Evolutionary conservation across 2,797 vertebrate genomes (phyloP).

Genomic region (Propithecus perrieri): DNA sequence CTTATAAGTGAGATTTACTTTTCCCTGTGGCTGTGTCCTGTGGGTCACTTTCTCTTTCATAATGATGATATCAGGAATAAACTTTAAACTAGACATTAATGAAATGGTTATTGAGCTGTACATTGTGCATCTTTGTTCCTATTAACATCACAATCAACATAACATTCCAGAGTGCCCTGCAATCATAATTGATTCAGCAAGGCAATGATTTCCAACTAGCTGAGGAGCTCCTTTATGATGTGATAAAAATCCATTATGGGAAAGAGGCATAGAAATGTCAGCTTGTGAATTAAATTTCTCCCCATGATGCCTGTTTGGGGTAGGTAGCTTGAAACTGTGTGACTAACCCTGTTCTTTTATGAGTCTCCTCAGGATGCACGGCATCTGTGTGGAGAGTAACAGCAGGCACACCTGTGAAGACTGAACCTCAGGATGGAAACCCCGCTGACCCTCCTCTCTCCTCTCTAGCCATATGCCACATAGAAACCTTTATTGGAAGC

Average conservation of each 20-base stretch:
- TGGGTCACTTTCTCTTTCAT: conserved; percentile 25
- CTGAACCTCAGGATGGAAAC: not conserved
- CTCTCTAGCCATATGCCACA: not conserved
- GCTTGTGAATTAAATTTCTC: not conserved
- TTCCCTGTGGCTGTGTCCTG: not conserved
- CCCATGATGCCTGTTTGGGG: not conserved
- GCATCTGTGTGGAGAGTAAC: not conserved
- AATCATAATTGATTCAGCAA: conserved; percentile 61
- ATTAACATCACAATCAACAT: conserved; percentile 34
- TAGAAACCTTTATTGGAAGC: not conserved
- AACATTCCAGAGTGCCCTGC: not conserved
- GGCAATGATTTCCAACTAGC: conserved; percentile 43
- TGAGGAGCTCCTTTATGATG: conserved; percentile 51
- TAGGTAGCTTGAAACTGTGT: not conserved
- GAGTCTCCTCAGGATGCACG: not conserved
- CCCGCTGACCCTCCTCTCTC: not conserved
- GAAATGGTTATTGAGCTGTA: conserved; percentile 30
- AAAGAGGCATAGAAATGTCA: conserved; percentile 16
- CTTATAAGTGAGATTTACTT: not conserved
- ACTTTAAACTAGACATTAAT: conserved; percentile 7
- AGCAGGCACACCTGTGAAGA: not conserved
- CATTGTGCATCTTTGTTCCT: not conserved
- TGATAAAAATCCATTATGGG: conserved; percentile 46
- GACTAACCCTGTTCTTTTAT: not conserved
- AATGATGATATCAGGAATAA: conserved; percentile 8